Base-by-base conservation (phyloP, 1,140 invertebrate species). In the Drosophila orena region DNA sequence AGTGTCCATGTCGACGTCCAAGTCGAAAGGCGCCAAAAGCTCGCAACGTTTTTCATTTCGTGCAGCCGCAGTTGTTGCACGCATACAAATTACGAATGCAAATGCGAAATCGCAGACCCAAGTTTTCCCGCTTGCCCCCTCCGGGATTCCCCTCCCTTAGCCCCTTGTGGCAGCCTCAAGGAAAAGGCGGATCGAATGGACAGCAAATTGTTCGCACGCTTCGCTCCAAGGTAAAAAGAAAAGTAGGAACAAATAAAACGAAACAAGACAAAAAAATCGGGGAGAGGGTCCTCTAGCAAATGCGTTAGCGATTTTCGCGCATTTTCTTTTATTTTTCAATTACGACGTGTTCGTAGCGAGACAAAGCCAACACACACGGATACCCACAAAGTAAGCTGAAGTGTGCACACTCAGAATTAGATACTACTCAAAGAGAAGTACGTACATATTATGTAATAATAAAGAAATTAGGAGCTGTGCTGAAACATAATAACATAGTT, bases 281-380 rank as follows among this genome's bases (percentile, higher is more conserved):
- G 14, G 17, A 30, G 44, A 57, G 38, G 58, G 70, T 43, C 27
- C 24, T 43, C 20, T 52, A 54, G 57, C 62, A 71, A 84, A 81
- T 79, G 81, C 81, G 53, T 86, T 76, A 59, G 79, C 60, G 79
- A 65, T 88, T 81, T 79, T 86, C 75, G 54, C 83, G 72, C 75
- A 86, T 88, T 86, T 86, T 86, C 79, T 88, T 86, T 81, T 88
- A 81, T 78, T 88, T 88, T 88, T 88, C 83, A 88, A 88, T 88
- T 88, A 88, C 84, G 56, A 77, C 55, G 54, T 69, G 74, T 44
- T 50, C 59, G 35, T 57, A 57, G 58, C 42, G 52, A 55, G 27
- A 66, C 59, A 60, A 27, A 62, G 56, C 56, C 57, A 74, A 40
- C 34, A 52, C 34, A 46, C 38, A 40, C 34, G 22, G 34, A 55